A percentile compares a stretch with the other conserved stretches of the same genome.
Evolutionary conservation across 2,113 vertebrate genomes (phyloP).

Genomic region (Chitala chitala): DNA sequence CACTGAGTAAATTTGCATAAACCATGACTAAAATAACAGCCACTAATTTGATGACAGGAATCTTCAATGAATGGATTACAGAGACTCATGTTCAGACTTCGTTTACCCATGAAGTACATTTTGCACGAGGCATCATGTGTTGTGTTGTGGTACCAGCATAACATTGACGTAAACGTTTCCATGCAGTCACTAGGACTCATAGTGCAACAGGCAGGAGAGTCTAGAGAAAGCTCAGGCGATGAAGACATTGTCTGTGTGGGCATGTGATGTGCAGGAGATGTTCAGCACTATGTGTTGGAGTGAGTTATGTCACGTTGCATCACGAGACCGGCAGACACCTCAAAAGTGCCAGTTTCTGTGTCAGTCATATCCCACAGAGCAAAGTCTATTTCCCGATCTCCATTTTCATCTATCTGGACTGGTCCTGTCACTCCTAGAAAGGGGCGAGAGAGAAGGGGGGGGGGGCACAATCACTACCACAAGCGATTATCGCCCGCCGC

Average conservation of each 20-base stretch:
- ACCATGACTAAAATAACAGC: too few species aligned
- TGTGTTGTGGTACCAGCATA: too few species aligned
- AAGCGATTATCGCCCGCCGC: neutral
- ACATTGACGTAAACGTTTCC: too few species aligned
- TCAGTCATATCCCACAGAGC: conserved; percentile 84
- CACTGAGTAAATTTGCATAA: too few species aligned
- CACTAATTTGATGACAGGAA: too few species aligned
- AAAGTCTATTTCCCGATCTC: conserved; percentile 81
- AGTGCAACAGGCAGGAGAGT: too few species aligned
- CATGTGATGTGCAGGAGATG: neutral
- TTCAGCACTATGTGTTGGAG: neutral
- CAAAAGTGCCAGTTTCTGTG: conserved; percentile 57
- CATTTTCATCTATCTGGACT: conserved; percentile 73
- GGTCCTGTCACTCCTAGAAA: conserved; percentile 72
- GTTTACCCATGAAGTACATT: too few species aligned
- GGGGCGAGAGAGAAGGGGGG: neutral
- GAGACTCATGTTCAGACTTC: too few species aligned
- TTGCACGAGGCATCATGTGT: too few species aligned
- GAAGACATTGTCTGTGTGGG: neutral
- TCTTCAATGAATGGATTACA: too few species aligned
- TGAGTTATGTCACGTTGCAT: conserved; percentile 1
- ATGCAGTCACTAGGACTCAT: too few species aligned
- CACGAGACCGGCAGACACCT: conserved; percentile 55
- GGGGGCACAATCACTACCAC: neutral
- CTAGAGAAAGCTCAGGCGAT: neutral